phyloP scores from a whole-genome alignment of 2,888 invertebrate species.

The Thumatha senex region DNA sequence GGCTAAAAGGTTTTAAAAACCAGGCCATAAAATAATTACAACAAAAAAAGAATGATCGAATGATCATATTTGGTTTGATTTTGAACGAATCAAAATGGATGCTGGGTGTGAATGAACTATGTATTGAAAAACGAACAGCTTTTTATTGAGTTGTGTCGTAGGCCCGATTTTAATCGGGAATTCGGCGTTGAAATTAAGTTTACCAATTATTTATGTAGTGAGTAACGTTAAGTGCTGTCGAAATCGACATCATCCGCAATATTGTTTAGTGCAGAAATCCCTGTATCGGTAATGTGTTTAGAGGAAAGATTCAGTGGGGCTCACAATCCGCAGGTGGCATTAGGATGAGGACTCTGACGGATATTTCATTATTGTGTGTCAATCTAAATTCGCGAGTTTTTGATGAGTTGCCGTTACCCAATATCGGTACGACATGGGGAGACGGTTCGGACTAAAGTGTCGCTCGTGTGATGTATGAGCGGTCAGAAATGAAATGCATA shows the following conservation, averaged over 20 bases:
- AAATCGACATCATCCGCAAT: slow-evolving; percentile 51
- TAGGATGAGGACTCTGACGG: slow-evolving; percentile 80
- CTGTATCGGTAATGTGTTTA: slow-evolving; percentile 81
- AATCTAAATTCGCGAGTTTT: slow-evolving; percentile 63
- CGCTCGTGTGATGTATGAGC: slow-evolving; percentile 78
- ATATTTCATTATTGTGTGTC: slow-evolving; percentile 60
- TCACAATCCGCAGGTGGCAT: slow-evolving; percentile 77
- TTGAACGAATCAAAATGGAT: slow-evolving; percentile 84
- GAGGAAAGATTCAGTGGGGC: slow-evolving; percentile 71
- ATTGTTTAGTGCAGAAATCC: slow-evolving; percentile 68
- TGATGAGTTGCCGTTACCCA: slow-evolving; percentile 59
- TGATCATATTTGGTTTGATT: slow-evolving; percentile 72
- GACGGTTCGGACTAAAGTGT: slow-evolving; percentile 72
- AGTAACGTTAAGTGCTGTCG: slow-evolving; percentile 57
- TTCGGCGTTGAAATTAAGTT: slow-evolving; percentile 71
- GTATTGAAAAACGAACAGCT: slow-evolving; percentile 82
- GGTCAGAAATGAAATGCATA: slow-evolving; percentile 86
- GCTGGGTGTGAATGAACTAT: slow-evolving; percentile 84
- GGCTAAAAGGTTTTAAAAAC: too few relatives aligned
- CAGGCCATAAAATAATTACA: too few relatives aligned
- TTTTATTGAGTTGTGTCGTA: slow-evolving; percentile 82
- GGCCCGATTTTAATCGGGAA: slow-evolving; percentile 74
- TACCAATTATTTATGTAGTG: slow-evolving; percentile 64
- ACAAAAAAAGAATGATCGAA: slow-evolving; percentile 76
- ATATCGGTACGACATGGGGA: slow-evolving; percentile 74